Evolutionary conservation across 1,140 invertebrate genomes (phyloP).

Genomic region (Pseudoatta argentina): DNA sequence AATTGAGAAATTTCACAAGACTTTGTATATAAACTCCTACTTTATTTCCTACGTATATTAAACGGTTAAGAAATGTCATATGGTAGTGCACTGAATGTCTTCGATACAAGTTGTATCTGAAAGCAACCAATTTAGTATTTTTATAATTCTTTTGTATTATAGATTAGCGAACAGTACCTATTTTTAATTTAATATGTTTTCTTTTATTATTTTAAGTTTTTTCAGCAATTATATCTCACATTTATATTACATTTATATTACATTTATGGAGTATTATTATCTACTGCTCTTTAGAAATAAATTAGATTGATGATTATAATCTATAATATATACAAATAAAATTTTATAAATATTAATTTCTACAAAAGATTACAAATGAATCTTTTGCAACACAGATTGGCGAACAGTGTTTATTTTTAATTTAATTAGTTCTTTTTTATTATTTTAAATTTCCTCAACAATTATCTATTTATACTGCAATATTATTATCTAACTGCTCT

Average conservation of each 20-base stretch:
- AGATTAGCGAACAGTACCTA: no score
- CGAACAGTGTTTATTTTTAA: neutral
- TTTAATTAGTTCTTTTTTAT: neutral
- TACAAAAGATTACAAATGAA: neutral
- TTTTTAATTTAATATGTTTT: no score
- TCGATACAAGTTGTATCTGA: neutral
- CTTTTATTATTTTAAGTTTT: no score
- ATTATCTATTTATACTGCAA: neutral
- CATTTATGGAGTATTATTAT: no score
- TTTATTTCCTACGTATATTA: neutral
- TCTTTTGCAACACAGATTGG: neutral
- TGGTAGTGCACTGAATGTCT: no score
- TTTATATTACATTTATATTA: no score
- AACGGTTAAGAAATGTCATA: no score
- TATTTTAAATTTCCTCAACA: neutral
- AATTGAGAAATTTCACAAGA: neutral
- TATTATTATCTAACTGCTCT: neutral
- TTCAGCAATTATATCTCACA: no score
- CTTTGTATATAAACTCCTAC: neutral
- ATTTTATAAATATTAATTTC: neutral
- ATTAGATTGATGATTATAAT: no score
- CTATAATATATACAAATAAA: neutral
- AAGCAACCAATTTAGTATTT: neutral
- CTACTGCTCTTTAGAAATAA: no score
- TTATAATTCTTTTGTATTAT: neutral